Base-by-base conservation (phyloP, 2,797 vertebrate genomes). In the Anguilla megastoma region DNA sequence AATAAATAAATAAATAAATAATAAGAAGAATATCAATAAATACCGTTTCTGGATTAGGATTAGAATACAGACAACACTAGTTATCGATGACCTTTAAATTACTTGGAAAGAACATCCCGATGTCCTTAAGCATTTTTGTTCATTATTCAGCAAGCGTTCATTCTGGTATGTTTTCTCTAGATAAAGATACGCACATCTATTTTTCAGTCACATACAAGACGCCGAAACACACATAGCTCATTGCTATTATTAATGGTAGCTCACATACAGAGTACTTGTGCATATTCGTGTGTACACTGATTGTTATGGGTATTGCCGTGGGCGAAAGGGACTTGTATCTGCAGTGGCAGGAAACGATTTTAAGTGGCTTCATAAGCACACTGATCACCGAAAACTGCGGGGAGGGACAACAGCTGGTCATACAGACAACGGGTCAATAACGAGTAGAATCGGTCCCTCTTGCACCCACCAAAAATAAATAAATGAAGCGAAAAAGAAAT, bases 201-300 rank as follows among this genome's bases (percentile, higher is more conserved):
- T 80, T 80, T 80, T 80, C 36, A 87, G 54, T 58, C 36, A 58
- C 8, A 63, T 24, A 86, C n/a, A 76, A 14, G 21, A 58, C 76
- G 71, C 21, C 30, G 27, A 87, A 56, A 87, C 86, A 87, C 71
- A 52, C 66, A 50, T 5, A 14, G 27, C 8, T 74, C 12, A 33
- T 12, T 80, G 74, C 84, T 69, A 52, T 86, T 85, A 87, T 90
- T 63, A 76, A 89, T 85, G 63, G 88, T 87, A 63, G 88, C 79
- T 60, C 83, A 41, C 80, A 85, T 66, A 48, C 54, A 87, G 71
- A 30, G 71, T 63, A 41, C 4, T 80, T 45, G 41, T 80, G 52
- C 58, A 87, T 85, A 18, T 88, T 30, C 85, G 86, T 74, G 48
- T 60, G 41, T 54, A 71, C 54, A 45, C 74, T 84, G 48, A 84